phyloP scores from a whole-genome alignment of 2,113 vertebrate genomes.

The Diphyllodes magnificus region DNA sequence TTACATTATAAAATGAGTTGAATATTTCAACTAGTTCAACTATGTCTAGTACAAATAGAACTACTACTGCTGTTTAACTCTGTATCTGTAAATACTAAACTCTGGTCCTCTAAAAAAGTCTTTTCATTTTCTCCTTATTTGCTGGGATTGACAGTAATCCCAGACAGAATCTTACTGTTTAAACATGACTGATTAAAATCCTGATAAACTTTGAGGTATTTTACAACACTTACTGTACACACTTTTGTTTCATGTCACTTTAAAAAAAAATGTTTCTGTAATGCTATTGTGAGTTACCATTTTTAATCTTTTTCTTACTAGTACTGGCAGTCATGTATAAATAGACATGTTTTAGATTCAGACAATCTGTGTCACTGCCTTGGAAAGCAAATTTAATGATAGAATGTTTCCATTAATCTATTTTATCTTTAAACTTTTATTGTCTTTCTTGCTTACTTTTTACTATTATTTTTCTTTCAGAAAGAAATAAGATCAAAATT shows the following conservation, averaged over 20 bases:
- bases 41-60: not conserved
- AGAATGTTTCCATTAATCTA: not conserved
- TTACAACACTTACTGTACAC: not conserved
- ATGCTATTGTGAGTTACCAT: not conserved
- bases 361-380: not conserved
- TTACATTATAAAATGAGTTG: not conserved
- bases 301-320: not conserved
- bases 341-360: not conserved
- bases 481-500: not conserved
- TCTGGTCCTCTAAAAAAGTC: not conserved
- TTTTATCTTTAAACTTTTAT: not conserved
- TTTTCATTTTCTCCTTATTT: not conserved
- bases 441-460: constrained; percentile 2
- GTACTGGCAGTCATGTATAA: not conserved
- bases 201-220: not conserved
- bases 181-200: not conserved
- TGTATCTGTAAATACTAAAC: not conserved
- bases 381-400: not conserved
- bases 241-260: not conserved
- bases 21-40: not conserved
- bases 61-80: not conserved
- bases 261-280: not conserved
- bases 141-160: not conserved
- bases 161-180: not conserved
- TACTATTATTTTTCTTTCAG: not conserved